A percentile compares a stretch with the other conserved stretches of the same genome.
These are phyloP conservation scores for Caenorhabditis doughertyi DNA, from an alignment of 2,888 invertebrate species.

Conservation along the genomic window DNA sequence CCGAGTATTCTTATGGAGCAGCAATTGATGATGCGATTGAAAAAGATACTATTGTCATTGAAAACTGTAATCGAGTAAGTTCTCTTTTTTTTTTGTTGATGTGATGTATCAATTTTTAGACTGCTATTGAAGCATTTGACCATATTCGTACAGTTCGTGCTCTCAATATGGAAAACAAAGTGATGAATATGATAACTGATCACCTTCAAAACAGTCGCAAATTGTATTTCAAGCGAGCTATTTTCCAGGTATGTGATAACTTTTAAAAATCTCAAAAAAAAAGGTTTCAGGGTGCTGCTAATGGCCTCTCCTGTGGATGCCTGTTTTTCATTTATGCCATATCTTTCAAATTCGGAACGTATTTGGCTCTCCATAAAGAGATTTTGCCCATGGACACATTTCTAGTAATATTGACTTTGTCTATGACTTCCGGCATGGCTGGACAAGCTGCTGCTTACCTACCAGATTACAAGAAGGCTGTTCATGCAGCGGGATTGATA, in stretches of 20 bases:
- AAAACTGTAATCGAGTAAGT: slow-evolving; percentile 21
- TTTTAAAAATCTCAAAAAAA: neutral
- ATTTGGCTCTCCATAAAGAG: slow-evolving; percentile 71
- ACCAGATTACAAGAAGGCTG: slow-evolving; percentile 83
- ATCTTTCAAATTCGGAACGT: slow-evolving; percentile 84
- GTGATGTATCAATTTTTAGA: slow-evolving; percentile 85
- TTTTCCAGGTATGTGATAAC: slow-evolving; percentile 73
- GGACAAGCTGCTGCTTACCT: slow-evolving; percentile 81
- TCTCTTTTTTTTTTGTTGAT: slow-evolving; percentile 76
- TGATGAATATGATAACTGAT: slow-evolving; percentile 70
- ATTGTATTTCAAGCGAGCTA: slow-evolving; percentile 74
- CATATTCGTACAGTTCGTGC: slow-evolving; percentile 84
- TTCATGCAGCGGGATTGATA: slow-evolving; percentile 82
- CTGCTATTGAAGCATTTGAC: slow-evolving; percentile 83
- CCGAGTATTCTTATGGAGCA: slow-evolving; percentile 83
- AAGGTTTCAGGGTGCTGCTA: slow-evolving; percentile 68
- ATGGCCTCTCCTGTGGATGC: slow-evolving; percentile 83
- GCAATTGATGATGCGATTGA: slow-evolving; percentile 83
- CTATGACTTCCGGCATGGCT: slow-evolving; percentile 22
- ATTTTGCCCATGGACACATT: slow-evolving; percentile 83
- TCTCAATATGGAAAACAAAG: slow-evolving; percentile 33
- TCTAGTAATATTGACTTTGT: slow-evolving; percentile 83
- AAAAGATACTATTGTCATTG: slow-evolving; percentile 19
- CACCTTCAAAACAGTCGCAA: slow-evolving; percentile 49
- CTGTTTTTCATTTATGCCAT: slow-evolving; percentile 84